Base-by-base conservation (phyloP, 2,888 invertebrate genomes). In the Flabesymbios commensalis region DNA sequence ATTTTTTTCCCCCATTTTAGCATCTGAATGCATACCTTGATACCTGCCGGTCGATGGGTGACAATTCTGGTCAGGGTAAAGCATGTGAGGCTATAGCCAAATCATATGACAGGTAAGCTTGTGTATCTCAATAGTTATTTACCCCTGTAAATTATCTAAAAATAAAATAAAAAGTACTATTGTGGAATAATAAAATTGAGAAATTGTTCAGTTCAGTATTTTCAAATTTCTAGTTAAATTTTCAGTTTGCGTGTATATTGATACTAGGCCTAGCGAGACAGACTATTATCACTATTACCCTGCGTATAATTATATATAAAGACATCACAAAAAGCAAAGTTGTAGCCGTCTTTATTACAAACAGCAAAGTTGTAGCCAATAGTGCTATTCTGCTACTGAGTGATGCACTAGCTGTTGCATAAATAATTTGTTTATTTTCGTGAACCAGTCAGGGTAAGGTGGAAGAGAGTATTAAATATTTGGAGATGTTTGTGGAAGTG, bases 81-180 rank as follows among this genome's bases (percentile, higher is more conserved):
- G 81, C 81, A 22, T 80, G 80, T 71, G 78, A 80, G 69, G 79
- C 80, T 22, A 78, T 82, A 58, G 79, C 81, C 7, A 79, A 78
- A 62, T 73, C 79, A 24, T 80, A 77, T 69, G 75, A 78, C 63
- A 76, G 75, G 81, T 81, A 67, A 59, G 61, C 39, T 10, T 45
- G 10, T 45, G 24, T n/a, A n/a, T n/a, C n/a, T n/a, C n/a, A n/a
- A n/a, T n/a, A n/a, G n/a, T n/a, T n/a, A n/a, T n/a, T n/a, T n/a
- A n/a, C n/a, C n/a, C n/a, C n/a, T n/a, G n/a, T n/a, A n/a, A n/a
- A n/a, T n/a, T n/a, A n/a, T n/a, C n/a, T n/a, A n/a, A n/a, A n/a
- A n/a, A n/a, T n/a, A n/a, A 1, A 49, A 43, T 7, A 19, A 43
- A n/a, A 43, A 43, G 24, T 43, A 43, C 45, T 5, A 39, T 39